Evolutionary conservation across 2,113 vertebrate genomes (phyloP), one percentile per base, ranked within the genome.

Genomic region (Amphiprion percula): DNA sequence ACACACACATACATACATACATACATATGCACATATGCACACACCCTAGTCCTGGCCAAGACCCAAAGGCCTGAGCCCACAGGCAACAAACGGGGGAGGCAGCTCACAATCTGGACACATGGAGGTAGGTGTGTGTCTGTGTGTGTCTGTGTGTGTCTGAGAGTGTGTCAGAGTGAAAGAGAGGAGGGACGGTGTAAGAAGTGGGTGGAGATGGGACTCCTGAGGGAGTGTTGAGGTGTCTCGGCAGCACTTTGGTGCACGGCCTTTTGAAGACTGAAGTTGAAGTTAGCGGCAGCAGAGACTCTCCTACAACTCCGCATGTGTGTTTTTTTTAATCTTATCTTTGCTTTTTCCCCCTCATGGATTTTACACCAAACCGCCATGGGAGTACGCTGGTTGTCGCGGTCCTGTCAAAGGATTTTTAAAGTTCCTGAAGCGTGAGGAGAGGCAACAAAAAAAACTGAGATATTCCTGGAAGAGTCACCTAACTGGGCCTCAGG

Each of bases 181-280:
- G 87, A 90, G 90, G 90, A 89, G 92, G 93, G 83, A 79, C 87
- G 77, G 85, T 86, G 86, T 88, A 84, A 86, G 72, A 83, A 88
- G 91, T 89, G 92, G 94, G 92, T 92, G 91, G 92, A 90, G 91
- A 90, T 90, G 87, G 58, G 84, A 68, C 68, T 94, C 90, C 91
- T 91, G 84, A 89, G 92, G 88, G 90, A 92, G 92, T 74, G 90
- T 62, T 83, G 85, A 90, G 89, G 90, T 91, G 87, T 90, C 81
- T 87, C 62, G 80, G 59, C 77, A 83, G 72, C 69, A 78, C 81
- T 85, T 74, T 74, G 87, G 58, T 80, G 84, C 84, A 88, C 65
- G 78, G 65, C 74, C 88, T 81, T 33, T 39, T 72, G 49, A 79
- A 80, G 69, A 17, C 82, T 80, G 68, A 77, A 56, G 81, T 75